Evolutionary conservation across 2,113 vertebrate species (phyloP).

Genomic region (Orthonyx spaldingii): DNA sequence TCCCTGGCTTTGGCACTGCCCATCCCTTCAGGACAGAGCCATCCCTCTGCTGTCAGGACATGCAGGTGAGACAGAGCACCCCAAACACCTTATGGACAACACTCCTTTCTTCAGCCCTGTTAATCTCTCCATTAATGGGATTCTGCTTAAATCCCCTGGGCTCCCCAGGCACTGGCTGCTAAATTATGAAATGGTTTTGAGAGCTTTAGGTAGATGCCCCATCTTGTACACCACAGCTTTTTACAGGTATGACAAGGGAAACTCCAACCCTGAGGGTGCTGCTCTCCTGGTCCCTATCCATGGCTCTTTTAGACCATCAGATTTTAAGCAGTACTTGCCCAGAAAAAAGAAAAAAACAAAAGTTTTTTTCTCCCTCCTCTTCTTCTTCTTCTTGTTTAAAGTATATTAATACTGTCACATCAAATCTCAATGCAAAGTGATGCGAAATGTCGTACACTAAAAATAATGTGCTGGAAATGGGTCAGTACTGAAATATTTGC

Average conservation of each 20-base stretch:
- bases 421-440: background rate
- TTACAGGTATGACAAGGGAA: background rate
- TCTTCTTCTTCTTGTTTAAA: background rate
- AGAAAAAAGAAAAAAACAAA: background rate
- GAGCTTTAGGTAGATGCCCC: background rate
- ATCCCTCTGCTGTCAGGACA: background rate
- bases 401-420: background rate
- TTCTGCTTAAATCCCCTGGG: background rate
- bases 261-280: background rate
- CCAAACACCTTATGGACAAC: background rate
- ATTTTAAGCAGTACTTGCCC: background rate
- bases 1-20: background rate
- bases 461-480: background rate
- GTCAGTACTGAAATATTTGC: background rate
- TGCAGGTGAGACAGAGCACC: background rate
- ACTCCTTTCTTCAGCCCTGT: background rate
- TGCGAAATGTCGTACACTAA: background rate
- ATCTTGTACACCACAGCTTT: background rate
- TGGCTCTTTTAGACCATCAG: background rate
- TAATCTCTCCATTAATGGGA: background rate
- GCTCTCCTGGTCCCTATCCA: background rate
- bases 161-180: background rate
- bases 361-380: background rate
- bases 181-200: background rate
- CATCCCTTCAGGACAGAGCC: background rate